Evolutionary conservation across 2,888 invertebrate genomes (phyloP).

Genomic region (Synergus itoensis): DNA sequence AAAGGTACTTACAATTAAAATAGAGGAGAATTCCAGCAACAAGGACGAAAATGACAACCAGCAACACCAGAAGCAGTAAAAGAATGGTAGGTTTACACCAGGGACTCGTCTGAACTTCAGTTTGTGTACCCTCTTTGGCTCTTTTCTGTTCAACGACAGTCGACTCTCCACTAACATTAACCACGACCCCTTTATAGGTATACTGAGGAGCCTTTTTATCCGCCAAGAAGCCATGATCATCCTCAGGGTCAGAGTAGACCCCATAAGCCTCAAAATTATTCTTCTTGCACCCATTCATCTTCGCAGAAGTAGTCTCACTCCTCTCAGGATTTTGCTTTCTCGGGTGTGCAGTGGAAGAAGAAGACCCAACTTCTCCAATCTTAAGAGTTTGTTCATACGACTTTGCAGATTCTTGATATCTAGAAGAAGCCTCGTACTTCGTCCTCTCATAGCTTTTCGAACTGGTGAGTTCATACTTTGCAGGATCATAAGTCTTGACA

Average conservation of each 20-base stretch:
- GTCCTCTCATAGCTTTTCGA: constrained; percentile 74
- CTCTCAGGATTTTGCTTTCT: constrained; percentile 65
- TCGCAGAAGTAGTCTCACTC: constrained; percentile 61
- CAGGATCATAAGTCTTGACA: constrained; percentile 59
- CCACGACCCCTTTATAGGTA: constrained; percentile 75
- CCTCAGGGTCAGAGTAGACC: constrained; percentile 76
- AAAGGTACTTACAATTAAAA: constrained; percentile 81
- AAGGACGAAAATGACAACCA: constrained; percentile 81
- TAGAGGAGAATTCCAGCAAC: constrained; percentile 82
- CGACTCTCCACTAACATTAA: constrained; percentile 75
- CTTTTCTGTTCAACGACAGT: constrained; percentile 75
- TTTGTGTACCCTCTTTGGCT: constrained; percentile 69
- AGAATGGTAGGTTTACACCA: constrained; percentile 82
- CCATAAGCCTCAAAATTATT: constrained; percentile 77
- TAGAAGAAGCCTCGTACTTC: constrained; percentile 69
- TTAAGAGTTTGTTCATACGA: constrained; percentile 75
- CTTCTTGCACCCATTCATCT: constrained; percentile 75
- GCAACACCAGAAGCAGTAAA: constrained; percentile 80
- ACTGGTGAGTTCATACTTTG: constrained; percentile 73
- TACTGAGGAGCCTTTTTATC: constrained; percentile 74
- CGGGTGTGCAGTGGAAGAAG: constrained; percentile 62
- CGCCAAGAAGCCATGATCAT: constrained; percentile 74
- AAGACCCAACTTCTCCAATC: constrained; percentile 69
- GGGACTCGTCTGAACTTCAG: constrained; percentile 77
- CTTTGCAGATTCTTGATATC: constrained; percentile 68